Conservation (phyloP, 92 coral and sea anemone genomes). For the Siderastrea siderea region DNA sequence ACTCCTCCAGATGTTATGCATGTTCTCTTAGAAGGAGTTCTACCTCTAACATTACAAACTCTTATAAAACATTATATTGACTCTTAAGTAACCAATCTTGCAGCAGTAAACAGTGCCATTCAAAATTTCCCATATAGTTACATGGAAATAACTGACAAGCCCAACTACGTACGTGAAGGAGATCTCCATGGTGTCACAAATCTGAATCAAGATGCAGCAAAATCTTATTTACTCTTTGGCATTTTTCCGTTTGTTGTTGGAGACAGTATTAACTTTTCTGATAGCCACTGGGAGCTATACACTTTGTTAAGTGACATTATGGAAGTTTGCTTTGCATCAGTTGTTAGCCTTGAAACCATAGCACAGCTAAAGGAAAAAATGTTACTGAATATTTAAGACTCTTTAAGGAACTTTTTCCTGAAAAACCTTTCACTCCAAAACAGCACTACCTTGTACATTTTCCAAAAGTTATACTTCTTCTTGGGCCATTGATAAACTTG, state of each 20-base stretch:
- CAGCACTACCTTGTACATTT: conserved; percentile 29
- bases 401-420: conserved; percentile 17
- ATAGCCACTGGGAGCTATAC: background rate
- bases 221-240: background rate
- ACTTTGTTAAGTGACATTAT: background rate
- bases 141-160: background rate
- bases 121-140: background rate
- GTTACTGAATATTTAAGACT: background rate
- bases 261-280: background rate
- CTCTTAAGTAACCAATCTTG: background rate
- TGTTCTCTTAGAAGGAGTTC: conserved; percentile 51
- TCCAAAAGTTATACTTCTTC: conserved; percentile 15
- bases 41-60: conserved; percentile 2
- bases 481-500: conserved; percentile 42
- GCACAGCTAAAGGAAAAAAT: conserved; percentile 6
- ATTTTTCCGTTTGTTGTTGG: background rate
- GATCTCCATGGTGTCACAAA: background rate
- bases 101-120: background rate
- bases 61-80: background rate
- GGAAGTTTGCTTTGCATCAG: conserved; percentile 19
- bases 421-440: conserved; percentile 10
- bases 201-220: background rate
- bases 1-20: conserved; percentile 69
- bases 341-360: conserved; percentile 3
- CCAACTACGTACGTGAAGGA: background rate